Percentiles rank a stretch among this genome's conserved stretches.
Conservation (phyloP, 2,888 invertebrate species). For the Ernsta delagoae region DNA sequence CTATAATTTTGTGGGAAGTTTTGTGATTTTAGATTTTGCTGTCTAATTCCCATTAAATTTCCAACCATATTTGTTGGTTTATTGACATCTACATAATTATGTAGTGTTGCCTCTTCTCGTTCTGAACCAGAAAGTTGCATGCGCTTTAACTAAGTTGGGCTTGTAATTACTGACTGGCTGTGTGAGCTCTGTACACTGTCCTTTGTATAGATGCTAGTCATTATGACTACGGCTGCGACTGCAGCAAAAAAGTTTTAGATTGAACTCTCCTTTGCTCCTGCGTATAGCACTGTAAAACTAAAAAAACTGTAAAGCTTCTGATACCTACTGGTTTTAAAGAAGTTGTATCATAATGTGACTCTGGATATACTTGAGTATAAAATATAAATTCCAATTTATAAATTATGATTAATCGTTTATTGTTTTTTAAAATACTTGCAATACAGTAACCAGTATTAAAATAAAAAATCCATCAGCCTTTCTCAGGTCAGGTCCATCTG, state of each 20-base stretch:
- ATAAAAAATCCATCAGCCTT: no score
- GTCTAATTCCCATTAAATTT: not conserved
- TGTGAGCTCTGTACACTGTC: constrained; percentile 7
- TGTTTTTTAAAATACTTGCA: no score
- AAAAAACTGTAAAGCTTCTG: not conserved
- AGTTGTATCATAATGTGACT: no score
- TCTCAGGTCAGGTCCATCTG: no score
- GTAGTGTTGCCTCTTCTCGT: no score
- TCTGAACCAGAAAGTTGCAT: not conserved
- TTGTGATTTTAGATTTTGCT: not conserved
- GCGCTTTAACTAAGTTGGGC: constrained; percentile 19
- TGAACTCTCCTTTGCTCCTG: not conserved
- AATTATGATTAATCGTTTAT: no score
- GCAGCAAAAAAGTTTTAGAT: constrained; percentile 18
- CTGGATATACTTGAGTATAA: no score
- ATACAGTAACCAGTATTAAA: no score
- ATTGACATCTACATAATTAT: no score
- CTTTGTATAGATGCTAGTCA: constrained; percentile 14
- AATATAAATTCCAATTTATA: no score
- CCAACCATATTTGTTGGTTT: not conserved
- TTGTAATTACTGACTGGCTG: constrained; percentile 25
- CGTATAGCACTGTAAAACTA: no score
- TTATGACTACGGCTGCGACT: constrained; percentile 9
- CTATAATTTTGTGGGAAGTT: no score
- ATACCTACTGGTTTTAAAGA: not conserved